phyloP scores from a whole-genome alignment of 2,113 vertebrate genomes.

The Esox niger region DNA sequence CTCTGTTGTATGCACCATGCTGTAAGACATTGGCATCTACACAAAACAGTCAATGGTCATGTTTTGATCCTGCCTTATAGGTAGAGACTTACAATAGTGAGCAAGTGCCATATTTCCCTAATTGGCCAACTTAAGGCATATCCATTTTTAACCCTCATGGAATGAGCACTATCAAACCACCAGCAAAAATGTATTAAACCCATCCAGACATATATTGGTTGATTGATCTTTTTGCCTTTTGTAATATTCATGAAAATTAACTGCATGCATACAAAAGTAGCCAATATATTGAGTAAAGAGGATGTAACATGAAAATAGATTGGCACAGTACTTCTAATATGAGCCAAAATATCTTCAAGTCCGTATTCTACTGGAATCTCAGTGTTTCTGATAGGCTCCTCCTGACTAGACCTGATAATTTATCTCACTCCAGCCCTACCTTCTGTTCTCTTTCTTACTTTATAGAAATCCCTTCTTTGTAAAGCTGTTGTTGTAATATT shows the following conservation, averaged over 20 bases:
- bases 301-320: slow-evolving; percentile 27
- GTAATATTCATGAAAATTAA: slow-evolving; percentile 17
- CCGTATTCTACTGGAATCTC: slow-evolving; percentile 55
- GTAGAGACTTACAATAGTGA: neutral
- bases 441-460: slow-evolving; percentile 59
- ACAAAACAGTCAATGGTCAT: slow-evolving; percentile 4
- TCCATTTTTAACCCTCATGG: no score
- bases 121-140: no score
- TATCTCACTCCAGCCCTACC: slow-evolving; percentile 41
- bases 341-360: slow-evolving; percentile 39
- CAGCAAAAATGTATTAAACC: neutral
- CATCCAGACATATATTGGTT: slow-evolving; percentile 16
- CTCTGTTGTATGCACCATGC: slow-evolving; percentile 14
- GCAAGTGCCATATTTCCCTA: neutral
- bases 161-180: neutral
- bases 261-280: slow-evolving; percentile 44
- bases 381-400: slow-evolving; percentile 39
- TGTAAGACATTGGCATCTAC: slow-evolving; percentile 31
- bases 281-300: slow-evolving; percentile 32
- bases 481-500: slow-evolving; percentile 80
- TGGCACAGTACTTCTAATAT: slow-evolving; percentile 32
- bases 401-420: slow-evolving; percentile 42
- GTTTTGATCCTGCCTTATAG: neutral
- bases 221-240: slow-evolving; percentile 46
- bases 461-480: slow-evolving; percentile 74